A percentile compares a stretch with the other conserved stretches of the same genome.
Conservation (phyloP, 2,113 vertebrate genomes). For the Lucifuga dentata region DNA sequence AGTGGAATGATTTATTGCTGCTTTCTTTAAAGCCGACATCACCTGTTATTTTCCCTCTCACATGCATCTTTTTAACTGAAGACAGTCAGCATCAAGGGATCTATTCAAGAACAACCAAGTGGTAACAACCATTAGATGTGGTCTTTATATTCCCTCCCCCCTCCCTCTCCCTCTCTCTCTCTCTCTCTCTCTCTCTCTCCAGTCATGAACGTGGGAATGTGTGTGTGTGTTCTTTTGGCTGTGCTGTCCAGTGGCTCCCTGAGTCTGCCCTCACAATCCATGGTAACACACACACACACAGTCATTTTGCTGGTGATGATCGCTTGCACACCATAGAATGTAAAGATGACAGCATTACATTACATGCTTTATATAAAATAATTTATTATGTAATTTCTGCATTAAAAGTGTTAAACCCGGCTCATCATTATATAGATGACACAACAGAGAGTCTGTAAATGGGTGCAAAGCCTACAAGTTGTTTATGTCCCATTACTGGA, state of each 20-base stretch:
- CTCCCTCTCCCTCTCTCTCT: neutral
- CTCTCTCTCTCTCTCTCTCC: neutral
- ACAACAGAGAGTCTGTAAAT: no score
- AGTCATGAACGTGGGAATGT: constrained; percentile 83
- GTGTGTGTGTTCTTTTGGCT: constrained; percentile 81
- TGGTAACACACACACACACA: constrained; percentile 54
- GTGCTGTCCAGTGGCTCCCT: constrained; percentile 75
- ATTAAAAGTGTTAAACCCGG: no score
- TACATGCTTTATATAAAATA: no score
- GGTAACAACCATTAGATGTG: no score
- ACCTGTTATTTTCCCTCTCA: neutral
- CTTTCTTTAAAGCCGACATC: constrained; percentile 7
- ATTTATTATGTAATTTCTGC: no score
- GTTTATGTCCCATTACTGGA: no score
- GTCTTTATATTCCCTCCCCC: neutral
- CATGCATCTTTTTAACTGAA: neutral
- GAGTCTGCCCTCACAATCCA: constrained; percentile 67
- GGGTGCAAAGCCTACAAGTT: no score
- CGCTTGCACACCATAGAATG: no score
- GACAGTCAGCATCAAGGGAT: neutral
- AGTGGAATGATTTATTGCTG: constrained; percentile 30
- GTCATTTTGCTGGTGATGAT: no score
- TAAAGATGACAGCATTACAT: no score
- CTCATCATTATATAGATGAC: no score
- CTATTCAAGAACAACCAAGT: no score